A percentile compares a stretch with the other conserved stretches of the same genome.
phyloP scores from a whole-genome alignment of 2,797 vertebrate genomes.

The Peromyscus melanophrys region DNA sequence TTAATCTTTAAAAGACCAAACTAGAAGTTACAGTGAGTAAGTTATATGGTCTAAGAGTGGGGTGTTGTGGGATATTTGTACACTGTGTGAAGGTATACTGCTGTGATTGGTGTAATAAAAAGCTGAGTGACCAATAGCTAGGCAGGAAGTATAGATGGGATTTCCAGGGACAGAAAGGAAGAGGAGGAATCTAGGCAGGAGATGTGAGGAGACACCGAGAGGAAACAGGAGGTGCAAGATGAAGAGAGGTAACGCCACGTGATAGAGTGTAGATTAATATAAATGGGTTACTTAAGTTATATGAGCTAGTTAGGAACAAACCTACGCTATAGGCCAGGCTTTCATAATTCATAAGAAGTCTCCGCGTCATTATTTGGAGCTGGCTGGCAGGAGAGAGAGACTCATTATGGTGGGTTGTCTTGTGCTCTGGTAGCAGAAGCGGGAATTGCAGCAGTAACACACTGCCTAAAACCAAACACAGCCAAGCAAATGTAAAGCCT shows the following conservation, averaged over 20 bases:
- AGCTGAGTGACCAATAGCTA: neutral
- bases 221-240: neutral
- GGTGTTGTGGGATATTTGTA: neutral
- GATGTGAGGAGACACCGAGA: neutral
- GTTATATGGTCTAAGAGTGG: neutral
- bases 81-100: neutral
- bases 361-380: neutral
- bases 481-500: neutral
- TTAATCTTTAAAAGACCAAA: neutral
- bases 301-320: neutral
- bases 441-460: neutral
- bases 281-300: neutral
- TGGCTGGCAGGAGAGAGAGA: neutral
- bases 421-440: neutral
- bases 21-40: neutral
- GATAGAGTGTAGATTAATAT: neutral
- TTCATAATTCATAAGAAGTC: neutral
- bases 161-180: neutral
- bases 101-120: neutral
- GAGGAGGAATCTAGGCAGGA: neutral
- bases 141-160: neutral
- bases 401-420: neutral
- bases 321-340: neutral
- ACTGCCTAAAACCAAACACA: neutral
- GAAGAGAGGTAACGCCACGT: too few species aligned